These are phyloP conservation scores for Harmothoe impar DNA, from an alignment of 2,888 invertebrate genomes.

Conservation along the genomic window DNA sequence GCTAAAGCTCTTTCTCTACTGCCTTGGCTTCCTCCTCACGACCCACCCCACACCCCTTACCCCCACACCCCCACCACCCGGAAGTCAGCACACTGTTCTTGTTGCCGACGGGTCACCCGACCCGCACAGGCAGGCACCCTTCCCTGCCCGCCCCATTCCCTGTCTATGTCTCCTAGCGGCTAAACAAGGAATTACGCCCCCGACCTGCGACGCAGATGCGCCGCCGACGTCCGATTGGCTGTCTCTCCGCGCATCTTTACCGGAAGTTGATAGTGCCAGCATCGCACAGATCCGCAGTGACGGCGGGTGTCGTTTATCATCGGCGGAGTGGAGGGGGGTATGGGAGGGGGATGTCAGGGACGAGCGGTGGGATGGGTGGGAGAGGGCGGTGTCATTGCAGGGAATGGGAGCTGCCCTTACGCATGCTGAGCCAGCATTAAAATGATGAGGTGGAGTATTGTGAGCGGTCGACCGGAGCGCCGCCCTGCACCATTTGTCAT, in stretches of 20 bases:
- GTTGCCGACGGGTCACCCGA: neutral
- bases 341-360: neutral
- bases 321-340: neutral
- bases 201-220: neutral
- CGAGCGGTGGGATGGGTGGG: neutral
- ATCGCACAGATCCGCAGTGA: neutral
- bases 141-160: neutral
- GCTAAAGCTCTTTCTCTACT: neutral
- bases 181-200: slow-evolving; percentile 10
- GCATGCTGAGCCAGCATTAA: neutral
- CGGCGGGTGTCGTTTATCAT: slow-evolving; percentile 3
- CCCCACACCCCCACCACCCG: neutral
- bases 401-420: neutral
- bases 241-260: neutral
- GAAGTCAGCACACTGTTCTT: neutral
- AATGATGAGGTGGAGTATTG: slow-evolving; percentile 11
- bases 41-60: neutral
- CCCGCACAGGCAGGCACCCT: neutral
- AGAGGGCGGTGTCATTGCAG: neutral
- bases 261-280: slow-evolving; percentile 10
- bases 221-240: neutral
- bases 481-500: neutral
- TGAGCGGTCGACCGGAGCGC: neutral
- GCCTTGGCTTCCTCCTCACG: neutral
- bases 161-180: neutral